phyloP scores from a whole-genome alignment of 2,888 invertebrate species.

The Myopa tessellatipennis region DNA sequence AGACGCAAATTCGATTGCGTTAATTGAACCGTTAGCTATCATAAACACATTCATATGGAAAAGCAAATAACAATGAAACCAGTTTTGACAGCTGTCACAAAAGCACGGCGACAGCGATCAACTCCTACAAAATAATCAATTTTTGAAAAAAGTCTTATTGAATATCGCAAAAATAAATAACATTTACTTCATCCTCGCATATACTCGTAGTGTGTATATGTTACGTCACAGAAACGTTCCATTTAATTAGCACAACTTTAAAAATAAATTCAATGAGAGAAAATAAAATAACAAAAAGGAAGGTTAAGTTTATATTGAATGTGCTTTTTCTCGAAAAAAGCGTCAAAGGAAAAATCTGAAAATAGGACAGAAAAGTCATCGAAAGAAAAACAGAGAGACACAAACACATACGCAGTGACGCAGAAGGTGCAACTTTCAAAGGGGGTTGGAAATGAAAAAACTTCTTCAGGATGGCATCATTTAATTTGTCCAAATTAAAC shows the following conservation, averaged over 20 bases:
- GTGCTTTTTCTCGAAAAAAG: not conserved
- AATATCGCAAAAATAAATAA: not conserved
- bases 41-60: too few relatives aligned
- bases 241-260: not conserved
- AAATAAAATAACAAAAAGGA: not conserved
- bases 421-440: too few relatives aligned
- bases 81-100: too few relatives aligned
- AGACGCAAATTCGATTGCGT: too few relatives aligned
- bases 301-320: constrained; percentile 15
- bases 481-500: too few relatives aligned
- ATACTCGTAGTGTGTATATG: too few relatives aligned
- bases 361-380: not conserved
- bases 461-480: too few relatives aligned
- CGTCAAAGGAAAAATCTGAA: not conserved
- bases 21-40: too few relatives aligned
- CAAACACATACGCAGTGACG: too few relatives aligned
- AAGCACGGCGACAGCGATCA: too few relatives aligned
- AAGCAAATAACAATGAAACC: too few relatives aligned
- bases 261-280: constrained; percentile 19
- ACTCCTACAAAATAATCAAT: not conserved
- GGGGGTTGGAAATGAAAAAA: too few relatives aligned
- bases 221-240: constrained; percentile 11
- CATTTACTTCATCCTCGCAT: not conserved
- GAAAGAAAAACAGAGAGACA: not conserved
- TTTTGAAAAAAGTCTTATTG: not conserved